A percentile compares a stretch with the other conserved stretches of the same genome.
Conservation (phyloP, 2,888 invertebrate species). For the Sinotaia quadrata region DNA sequence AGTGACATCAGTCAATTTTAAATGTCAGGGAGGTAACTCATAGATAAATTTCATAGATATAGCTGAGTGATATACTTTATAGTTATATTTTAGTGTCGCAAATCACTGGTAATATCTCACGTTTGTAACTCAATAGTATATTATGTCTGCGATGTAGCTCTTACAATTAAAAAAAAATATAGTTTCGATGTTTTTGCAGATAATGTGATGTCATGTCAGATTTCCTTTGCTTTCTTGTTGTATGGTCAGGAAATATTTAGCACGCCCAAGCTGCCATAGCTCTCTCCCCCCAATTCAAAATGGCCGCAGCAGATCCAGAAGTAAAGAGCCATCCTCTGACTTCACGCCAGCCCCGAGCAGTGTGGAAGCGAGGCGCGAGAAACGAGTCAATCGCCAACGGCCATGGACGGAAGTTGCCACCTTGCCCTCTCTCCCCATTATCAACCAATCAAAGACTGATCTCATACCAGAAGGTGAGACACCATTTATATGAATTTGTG, state of each 20-base stretch:
- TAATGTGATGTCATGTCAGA: too few species aligned
- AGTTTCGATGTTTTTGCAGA: too few species aligned
- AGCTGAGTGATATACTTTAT: too few species aligned
- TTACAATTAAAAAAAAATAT: too few species aligned
- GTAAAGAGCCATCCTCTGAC: background rate
- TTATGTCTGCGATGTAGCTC: too few species aligned
- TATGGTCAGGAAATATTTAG: conserved; percentile 12
- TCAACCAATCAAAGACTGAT: background rate
- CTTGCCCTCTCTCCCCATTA: too few species aligned
- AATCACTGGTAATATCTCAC: too few species aligned
- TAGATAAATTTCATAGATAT: too few species aligned
- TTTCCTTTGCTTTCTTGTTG: background rate
- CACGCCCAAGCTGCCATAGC: conserved; percentile 21
- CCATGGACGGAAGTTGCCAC: conserved; percentile 23
- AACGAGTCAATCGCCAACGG: conserved; percentile 5
- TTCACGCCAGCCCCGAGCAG: background rate
- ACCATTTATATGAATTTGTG: background rate
- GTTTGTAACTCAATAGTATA: too few species aligned
- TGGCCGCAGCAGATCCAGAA: background rate
- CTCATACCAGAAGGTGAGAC: background rate
- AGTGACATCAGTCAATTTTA: too few species aligned
- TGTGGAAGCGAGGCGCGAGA: conserved; percentile 18
- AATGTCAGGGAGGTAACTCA: too few species aligned
- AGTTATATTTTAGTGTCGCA: too few species aligned
- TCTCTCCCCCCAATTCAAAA: conserved; percentile 16